Base-by-base conservation (phyloP, 35 echinoderm and acorn worm species). In the Diadema setosum region DNA sequence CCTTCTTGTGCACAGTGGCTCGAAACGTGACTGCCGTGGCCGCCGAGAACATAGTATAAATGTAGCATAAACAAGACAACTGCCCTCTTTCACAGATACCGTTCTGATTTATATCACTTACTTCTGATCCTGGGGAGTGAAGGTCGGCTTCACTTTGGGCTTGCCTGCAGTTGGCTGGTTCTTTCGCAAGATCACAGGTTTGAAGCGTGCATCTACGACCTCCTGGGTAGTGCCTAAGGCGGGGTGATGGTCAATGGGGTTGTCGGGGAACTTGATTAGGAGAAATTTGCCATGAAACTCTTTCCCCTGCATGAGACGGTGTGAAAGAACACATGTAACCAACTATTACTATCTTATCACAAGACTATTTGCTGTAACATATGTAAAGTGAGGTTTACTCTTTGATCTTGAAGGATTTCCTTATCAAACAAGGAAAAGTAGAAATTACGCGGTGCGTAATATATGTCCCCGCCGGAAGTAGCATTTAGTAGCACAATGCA, bases 191-290 rank as follows among this genome's bases (percentile, higher is more conserved):
- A 92, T 74, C 23, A 83, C 89, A 36, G 89, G 92, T 36, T 78
- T 78, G 40, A n/a, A 78, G 34, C 73, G 73, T 21, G n/a, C 0
- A 36, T 78, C 73, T 2, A 78, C 40, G 9, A 14, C 9, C 40
- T 78, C 73, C n/a, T 44, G 35, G 15, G 18, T 34, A 11, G 39
- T 11, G 17, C 89, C 42, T n/a, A n/a, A n/a, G 12, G 87, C 82
- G 34, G 90, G 96, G n/a, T 87, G 81, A 5, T 94, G 86, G 2
- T 90, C 65, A 27, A 99, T 99, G 3, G 96, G 96, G 52, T 95
- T 94, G 75, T 99, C 96, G 1, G 96, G 96, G 82, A 99, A 99
- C 73, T 99, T 99, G 18, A 99, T 99, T 37, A 92, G 81, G 11
- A 99, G 86, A 14, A 39, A 35, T 27, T 81, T 81, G 1, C 93